These are phyloP conservation scores for Gallirallus australis DNA, from an alignment of 2,797 vertebrate species.

Conservation along the genomic window DNA sequence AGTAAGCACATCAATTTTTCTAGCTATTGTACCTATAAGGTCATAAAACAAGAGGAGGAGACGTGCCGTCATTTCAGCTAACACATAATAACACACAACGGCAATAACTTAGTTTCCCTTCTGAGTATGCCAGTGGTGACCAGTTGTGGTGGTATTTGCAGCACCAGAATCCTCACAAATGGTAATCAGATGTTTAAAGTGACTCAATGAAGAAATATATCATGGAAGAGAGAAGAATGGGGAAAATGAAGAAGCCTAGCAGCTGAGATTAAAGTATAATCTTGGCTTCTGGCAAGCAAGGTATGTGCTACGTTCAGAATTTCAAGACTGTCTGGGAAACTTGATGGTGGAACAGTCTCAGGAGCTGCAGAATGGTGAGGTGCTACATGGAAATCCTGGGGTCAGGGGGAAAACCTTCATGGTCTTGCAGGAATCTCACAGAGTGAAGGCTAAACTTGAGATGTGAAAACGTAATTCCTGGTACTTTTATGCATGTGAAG, in stretches of 20 bases:
- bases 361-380: background rate
- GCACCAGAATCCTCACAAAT: background rate
- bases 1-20: background rate
- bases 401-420: background rate
- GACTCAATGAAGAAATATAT: background rate
- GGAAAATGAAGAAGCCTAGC: background rate
- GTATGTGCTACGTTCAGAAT: background rate
- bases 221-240: background rate
- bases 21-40: background rate
- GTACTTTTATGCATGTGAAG: background rate
- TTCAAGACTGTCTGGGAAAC: background rate
- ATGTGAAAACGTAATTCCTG: background rate
- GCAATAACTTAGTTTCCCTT: background rate
- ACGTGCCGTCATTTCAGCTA: background rate
- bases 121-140: background rate
- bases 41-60: background rate
- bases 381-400: background rate
- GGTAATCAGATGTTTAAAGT: conserved; percentile 2
- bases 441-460: background rate
- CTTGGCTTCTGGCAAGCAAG: background rate
- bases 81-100: background rate
- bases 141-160: background rate
- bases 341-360: background rate
- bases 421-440: background rate
- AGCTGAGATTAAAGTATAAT: background rate